Conservation (phyloP, 2,113 vertebrate species). For the Centropus bengalensis region DNA sequence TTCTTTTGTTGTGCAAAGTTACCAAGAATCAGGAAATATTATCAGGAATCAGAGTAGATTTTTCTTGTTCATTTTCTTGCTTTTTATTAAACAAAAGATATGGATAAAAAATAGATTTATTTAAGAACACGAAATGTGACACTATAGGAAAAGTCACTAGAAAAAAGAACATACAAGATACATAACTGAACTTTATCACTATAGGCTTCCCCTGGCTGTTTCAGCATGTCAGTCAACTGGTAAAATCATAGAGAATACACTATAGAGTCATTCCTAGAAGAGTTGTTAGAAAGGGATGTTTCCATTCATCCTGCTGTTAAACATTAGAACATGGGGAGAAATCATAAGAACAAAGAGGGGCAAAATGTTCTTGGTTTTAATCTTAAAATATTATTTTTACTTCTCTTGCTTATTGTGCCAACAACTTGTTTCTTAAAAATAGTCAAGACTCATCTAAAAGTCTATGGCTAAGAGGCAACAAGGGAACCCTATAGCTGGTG, state of each 20-base stretch:
- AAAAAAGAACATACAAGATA: not conserved
- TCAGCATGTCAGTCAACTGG: not conserved
- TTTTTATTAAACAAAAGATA: not conserved
- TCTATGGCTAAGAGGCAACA: too few relatives aligned
- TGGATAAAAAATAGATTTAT: not conserved
- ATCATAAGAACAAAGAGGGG: not conserved
- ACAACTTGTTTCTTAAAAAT: too few relatives aligned
- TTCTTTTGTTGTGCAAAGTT: not conserved
- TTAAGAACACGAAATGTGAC: not conserved
- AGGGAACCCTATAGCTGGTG: too few relatives aligned
- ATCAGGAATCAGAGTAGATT: not conserved
- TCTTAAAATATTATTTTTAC: not conserved
- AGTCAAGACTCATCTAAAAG: too few relatives aligned
- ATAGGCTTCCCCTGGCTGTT: not conserved
- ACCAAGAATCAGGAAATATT: not conserved
- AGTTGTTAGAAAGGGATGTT: not conserved
- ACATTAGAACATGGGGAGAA: not conserved
- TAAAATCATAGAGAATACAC: not conserved
- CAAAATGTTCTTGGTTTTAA: not conserved
- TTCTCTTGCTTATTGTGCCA: not conserved
- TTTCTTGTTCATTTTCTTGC: not conserved
- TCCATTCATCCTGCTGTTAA: not conserved
- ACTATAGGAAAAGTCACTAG: not conserved
- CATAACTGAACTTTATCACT: fast-evolving
- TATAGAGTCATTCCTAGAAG: not conserved